Evolutionary conservation across 2,888 invertebrate species (phyloP), one percentile per base, ranked within the genome.

Genomic region (Iphiclides podalirius): DNA sequence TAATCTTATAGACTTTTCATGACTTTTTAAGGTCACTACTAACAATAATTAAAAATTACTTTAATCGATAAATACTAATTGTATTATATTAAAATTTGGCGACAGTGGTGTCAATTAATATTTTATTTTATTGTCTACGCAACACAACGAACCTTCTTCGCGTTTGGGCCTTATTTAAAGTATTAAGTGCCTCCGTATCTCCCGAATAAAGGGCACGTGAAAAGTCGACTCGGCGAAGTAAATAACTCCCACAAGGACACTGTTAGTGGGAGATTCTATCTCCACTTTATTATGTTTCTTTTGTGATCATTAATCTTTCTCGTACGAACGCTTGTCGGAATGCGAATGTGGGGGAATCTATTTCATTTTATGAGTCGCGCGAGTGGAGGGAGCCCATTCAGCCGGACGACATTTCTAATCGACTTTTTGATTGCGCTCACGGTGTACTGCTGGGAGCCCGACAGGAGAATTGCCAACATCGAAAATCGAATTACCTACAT

Each of bases 261-360:
- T 80, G 87, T 86, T 86, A 87, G 87, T 83, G 83, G 86, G 70
- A 87, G 87, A 88, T 88, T 81, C 83, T 86, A 88, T 88, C 87
- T 87, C 77, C 79, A 81, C 79, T 86, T 87, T 88, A 87, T 88
- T 88, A 87, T 87, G 87, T 88, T 88, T 86, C 86, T 87, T 88
- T 87, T 88, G 87, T 86, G 88, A 87, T 87, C 88, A 88, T 88
- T 88, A 88, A 88, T 88, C 88, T 88, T 87, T 87, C 85, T 84
- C 85, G 87, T 86, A 85, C 86, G 88, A 86, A 88, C 84, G 88
- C 87, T 87, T 87, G 88, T 88, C 88, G 87, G 88, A 87, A 87
- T 88, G 87, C 79, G 88, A 88, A 88, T 88, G 88, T 88, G 81
- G 86, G 87, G 85, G 86, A 85, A 87, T 88, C 87, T 88, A 88